phyloP scores from a whole-genome alignment of 2,113 vertebrate genomes.

The Pavo muticus region DNA sequence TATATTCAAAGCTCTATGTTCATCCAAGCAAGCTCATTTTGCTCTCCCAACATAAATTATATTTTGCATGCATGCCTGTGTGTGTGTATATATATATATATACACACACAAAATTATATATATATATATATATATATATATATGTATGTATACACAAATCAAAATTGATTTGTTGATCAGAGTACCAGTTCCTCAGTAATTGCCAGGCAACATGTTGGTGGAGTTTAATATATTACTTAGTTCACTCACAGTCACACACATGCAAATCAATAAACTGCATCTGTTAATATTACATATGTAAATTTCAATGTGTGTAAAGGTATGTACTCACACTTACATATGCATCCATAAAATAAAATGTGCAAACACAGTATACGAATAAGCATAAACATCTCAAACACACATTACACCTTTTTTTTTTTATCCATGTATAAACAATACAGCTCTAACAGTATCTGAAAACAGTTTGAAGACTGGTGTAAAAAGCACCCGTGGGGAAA shows the following conservation, averaged over 20 bases:
- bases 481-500: slow-evolving; percentile 63
- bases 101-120: background rate
- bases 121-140: no score
- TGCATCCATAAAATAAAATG: background rate
- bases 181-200: background rate
- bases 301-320: background rate
- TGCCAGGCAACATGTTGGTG: background rate
- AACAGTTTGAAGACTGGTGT: slow-evolving; percentile 37
- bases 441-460: background rate
- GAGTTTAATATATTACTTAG: background rate
- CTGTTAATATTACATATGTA: background rate
- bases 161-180: background rate
- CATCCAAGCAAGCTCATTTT: background rate
- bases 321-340: background rate
- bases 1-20: background rate
- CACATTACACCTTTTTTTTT: background rate
- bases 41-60: background rate
- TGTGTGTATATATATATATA: background rate
- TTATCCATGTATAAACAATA: background rate
- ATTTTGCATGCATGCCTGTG: background rate
- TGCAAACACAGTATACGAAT: background rate
- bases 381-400: background rate
- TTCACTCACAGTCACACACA: background rate
- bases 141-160: background rate
- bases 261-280: background rate